These are phyloP conservation scores for Papilio helenus DNA, from an alignment of 1,140 invertebrate species.

Conservation along the genomic window DNA sequence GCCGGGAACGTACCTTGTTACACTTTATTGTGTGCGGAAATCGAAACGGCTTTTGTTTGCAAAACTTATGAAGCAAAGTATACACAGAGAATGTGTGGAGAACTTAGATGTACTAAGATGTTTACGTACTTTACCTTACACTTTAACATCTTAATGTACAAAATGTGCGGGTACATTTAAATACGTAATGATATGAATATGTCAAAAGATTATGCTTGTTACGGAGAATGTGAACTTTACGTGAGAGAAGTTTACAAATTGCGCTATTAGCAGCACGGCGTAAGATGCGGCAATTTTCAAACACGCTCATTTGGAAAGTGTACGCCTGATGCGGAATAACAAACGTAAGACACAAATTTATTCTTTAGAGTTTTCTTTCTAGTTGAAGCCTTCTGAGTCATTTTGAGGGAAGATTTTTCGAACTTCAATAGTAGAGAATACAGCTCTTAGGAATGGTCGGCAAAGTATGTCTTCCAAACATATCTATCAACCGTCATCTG, in stretches of 20 bases:
- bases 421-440: neutral
- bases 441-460: no score
- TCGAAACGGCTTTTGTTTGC: constrained; percentile 46
- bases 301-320: constrained; percentile 52
- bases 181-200: neutral
- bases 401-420: neutral
- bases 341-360: constrained; percentile 49
- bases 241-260: constrained; percentile 8
- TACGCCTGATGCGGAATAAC: constrained; percentile 52
- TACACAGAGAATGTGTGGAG: neutral
- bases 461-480: no score
- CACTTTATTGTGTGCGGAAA: constrained; percentile 46
- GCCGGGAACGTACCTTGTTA: constrained; percentile 47
- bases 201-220: constrained; percentile 1
- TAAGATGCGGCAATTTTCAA: constrained; percentile 51
- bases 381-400: neutral
- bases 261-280: neutral
- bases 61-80: constrained; percentile 26
- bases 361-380: constrained; percentile 21
- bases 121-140: neutral
- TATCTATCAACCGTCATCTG: no score
- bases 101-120: neutral
- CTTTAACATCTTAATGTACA: neutral
- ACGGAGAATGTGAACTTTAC: constrained; percentile 21
- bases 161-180: neutral